Evolutionary conservation across 2,888 invertebrate species (phyloP).

Genomic region (Watsonalla cultraria): DNA sequence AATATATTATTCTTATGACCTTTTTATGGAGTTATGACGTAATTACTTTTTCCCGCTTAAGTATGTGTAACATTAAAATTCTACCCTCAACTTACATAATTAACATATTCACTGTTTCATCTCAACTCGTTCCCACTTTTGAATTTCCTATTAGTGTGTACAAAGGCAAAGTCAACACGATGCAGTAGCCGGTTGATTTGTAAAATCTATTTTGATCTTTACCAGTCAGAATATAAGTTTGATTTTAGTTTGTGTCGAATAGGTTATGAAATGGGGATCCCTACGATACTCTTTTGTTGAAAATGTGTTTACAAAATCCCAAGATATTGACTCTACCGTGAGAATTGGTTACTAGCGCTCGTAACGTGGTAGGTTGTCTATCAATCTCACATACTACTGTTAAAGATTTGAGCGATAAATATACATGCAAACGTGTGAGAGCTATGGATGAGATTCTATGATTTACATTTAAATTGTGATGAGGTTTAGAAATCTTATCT

Average conservation of each 20-base stretch:
- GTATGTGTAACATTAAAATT: conserved; percentile 26
- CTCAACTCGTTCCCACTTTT: conserved; percentile 74
- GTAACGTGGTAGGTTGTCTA: conserved; percentile 71
- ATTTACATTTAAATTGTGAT: background rate
- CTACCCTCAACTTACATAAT: conserved; percentile 48
- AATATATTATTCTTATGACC: background rate
- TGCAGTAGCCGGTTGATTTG: conserved; percentile 44
- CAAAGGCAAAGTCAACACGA: conserved; percentile 71
- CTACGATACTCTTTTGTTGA: conserved; percentile 58
- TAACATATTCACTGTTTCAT: conserved; percentile 75
- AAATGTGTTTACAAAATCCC: conserved; percentile 68
- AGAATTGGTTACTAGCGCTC: conserved; percentile 72
- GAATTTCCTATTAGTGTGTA: conserved; percentile 76
- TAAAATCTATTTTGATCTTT: conserved; percentile 24
- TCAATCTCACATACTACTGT: conserved; percentile 65
- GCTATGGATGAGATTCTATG: background rate
- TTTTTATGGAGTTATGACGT: conserved; percentile 2
- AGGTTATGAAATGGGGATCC: conserved; percentile 54
- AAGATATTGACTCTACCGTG: conserved; percentile 73
- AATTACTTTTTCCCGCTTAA: conserved; percentile 5
- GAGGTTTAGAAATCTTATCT: background rate
- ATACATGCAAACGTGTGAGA: conserved; percentile 21
- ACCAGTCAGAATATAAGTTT: conserved; percentile 16
- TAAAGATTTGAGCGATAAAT: conserved; percentile 39
- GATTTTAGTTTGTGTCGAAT: conserved; percentile 18